phyloP scores from a whole-genome alignment of 2,888 invertebrate species.

The Ochlodes sylvanus region DNA sequence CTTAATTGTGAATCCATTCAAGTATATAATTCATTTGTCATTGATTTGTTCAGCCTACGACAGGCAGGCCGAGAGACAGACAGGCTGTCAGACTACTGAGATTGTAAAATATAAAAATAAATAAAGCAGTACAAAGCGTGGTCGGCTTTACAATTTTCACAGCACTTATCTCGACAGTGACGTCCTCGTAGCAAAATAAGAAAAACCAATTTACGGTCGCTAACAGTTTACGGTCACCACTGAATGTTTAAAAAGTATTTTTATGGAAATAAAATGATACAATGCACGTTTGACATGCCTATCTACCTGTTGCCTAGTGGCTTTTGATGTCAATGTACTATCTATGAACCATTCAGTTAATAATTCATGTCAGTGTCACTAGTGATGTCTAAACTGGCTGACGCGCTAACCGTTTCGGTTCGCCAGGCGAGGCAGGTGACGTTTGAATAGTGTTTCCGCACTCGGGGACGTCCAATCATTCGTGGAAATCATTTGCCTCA shows the following conservation, averaged over 20 bases:
- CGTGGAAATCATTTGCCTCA: too few relatives aligned
- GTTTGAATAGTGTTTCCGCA: too few relatives aligned
- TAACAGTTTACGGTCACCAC: neutral
- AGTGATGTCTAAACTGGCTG: neutral
- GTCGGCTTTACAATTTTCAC: conserved; percentile 13
- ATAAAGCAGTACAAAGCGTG: conserved; percentile 6
- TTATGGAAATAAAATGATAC: conserved; percentile 3
- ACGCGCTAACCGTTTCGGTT: neutral
- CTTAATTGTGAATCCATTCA: too few relatives aligned
- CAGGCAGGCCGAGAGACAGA: conserved; percentile 4
- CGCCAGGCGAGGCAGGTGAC: neutral
- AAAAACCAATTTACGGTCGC: neutral
- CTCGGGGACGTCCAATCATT: too few relatives aligned
- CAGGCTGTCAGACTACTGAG: conserved; percentile 9
- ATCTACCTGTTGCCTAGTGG: neutral
- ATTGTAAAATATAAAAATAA: conserved; percentile 16
- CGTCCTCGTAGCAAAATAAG: neutral
- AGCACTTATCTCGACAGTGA: neutral
- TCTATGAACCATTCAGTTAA: neutral
- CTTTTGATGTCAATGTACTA: neutral
- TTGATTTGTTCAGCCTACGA: conserved; percentile 1
- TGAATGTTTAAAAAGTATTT: neutral
- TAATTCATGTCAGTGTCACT: neutral
- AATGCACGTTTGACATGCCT: neutral
- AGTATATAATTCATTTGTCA: neutral